Evolutionary conservation across 1,140 invertebrate genomes (phyloP).

Genomic region (Anagrus nilaparvatae): DNA sequence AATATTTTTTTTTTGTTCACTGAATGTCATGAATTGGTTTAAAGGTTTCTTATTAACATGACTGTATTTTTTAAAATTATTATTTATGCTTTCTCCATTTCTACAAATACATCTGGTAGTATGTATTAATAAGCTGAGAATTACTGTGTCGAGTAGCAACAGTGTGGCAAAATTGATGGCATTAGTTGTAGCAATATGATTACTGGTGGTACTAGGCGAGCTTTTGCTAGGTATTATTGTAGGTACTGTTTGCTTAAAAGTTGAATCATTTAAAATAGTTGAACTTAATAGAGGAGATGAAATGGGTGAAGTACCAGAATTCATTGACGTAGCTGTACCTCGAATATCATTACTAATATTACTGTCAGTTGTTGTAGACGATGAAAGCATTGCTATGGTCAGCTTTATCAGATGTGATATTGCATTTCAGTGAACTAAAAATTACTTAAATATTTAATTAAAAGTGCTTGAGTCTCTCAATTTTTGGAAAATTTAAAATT

Average conservation of each 20-base stretch:
- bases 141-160: slow-evolving; percentile 48
- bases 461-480: no score
- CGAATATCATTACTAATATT: slow-evolving; percentile 71
- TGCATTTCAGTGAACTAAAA: no score
- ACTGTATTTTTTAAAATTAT: slow-evolving; percentile 89
- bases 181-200: slow-evolving; percentile 43
- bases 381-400: slow-evolving; percentile 62
- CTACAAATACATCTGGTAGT: slow-evolving; percentile 86
- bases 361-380: slow-evolving; percentile 70
- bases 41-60: slow-evolving; percentile 62
- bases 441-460: no score
- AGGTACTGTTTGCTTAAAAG: slow-evolving; percentile 50
- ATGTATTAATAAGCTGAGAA: slow-evolving; percentile 41
- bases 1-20: slow-evolving; percentile 97
- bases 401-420: no score
- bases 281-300: slow-evolving; percentile 50
- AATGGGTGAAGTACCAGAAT: slow-evolving; percentile 58
- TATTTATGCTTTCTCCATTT: slow-evolving; percentile 95
- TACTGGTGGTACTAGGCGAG: slow-evolving; percentile 47
- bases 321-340: slow-evolving; percentile 72
- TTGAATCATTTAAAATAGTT: slow-evolving; percentile 61
- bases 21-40: slow-evolving; percentile 98
- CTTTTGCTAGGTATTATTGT: slow-evolving; percentile 49
- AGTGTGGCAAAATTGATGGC: slow-evolving; percentile 52
- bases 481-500: no score